Percentiles rank a stretch among this genome's conserved stretches.
Evolutionary conservation across 2,888 invertebrate species (phyloP).

Genomic region (Rhodophaea formosa): DNA sequence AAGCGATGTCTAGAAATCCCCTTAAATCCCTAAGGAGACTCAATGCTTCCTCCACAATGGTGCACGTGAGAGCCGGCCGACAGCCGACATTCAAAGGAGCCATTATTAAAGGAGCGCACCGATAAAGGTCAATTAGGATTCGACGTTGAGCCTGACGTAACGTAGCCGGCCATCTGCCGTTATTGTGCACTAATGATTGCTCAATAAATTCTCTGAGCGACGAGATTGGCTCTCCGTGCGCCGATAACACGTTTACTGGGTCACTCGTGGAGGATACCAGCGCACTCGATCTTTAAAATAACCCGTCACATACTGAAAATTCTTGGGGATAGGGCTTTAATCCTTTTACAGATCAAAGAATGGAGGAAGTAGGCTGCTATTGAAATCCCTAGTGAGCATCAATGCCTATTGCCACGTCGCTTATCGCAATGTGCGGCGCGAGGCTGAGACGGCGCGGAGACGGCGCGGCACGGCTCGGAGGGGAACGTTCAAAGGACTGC

Average conservation of each 20-base stretch:
- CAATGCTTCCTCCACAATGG: slow-evolving; percentile 58
- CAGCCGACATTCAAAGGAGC: slow-evolving; percentile 60
- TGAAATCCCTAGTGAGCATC: slow-evolving; percentile 74
- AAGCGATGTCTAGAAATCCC: slow-evolving; percentile 59
- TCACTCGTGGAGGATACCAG: slow-evolving; percentile 32
- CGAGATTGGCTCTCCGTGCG: slow-evolving; percentile 32
- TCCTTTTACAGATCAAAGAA: slow-evolving; percentile 71
- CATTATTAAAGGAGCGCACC: slow-evolving; percentile 58
- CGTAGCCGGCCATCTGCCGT: slow-evolving; percentile 36
- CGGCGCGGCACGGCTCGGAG: slow-evolving; percentile 39
- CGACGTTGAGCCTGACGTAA: slow-evolving; percentile 38
- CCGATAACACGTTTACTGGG: slow-evolving; percentile 36
- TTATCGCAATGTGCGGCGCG: slow-evolving; percentile 68
- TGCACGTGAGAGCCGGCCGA: slow-evolving; percentile 57
- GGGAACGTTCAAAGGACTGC: slow-evolving; percentile 59
- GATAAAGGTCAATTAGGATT: slow-evolving; percentile 68
- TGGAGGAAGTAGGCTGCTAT: slow-evolving; percentile 67
- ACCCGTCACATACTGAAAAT: slow-evolving; percentile 52
- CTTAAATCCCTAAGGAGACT: slow-evolving; percentile 61
- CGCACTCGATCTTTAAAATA: slow-evolving; percentile 31
- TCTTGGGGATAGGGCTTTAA: slow-evolving; percentile 59
- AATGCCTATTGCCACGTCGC: slow-evolving; percentile 77
- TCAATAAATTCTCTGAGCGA: slow-evolving; percentile 37
- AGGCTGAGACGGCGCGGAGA: slow-evolving; percentile 37
- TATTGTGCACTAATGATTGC: slow-evolving; percentile 43